Evolutionary conservation across 1,140 invertebrate species (phyloP), one percentile per base, ranked within the genome.

Genomic region (Brachionus calyciflorus): DNA sequence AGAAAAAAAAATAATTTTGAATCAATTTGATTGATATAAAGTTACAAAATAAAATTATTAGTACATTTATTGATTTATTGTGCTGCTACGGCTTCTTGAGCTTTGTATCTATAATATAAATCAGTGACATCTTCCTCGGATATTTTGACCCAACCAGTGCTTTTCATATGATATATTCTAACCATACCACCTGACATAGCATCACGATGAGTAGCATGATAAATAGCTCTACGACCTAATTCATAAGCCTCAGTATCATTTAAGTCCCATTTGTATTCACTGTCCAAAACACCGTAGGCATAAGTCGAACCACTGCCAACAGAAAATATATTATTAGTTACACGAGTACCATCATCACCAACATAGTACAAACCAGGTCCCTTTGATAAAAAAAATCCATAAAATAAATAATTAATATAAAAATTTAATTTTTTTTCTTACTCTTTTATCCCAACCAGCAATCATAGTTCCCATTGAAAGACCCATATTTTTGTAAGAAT

Each of bases 131-230:
- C 95, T 79, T 93, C 89, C 80, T 93, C 90, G 60, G 92, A 93
- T 83, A 98, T 93, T 81, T 91, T 90, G 17, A 91, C 88, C 94
- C 94, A 98, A 51, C 95, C 95, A 79, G 89, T 90, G 79, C 90
- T 86, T 80, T 91, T 95, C 86, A 98, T 91, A 84, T 96, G 93
- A 85, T 95, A 96, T n/a, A 96, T 93, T 91, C 48, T 37, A 30
- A 98, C 89, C 80, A 94, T 91, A 80, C 96, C 96, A 83, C 96
- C 96, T 80, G 93, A 96, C 85, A 91, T 94, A n/a, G 92, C 91
- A 88, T 99, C 97, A 82, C 96, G 89, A 84, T 93, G 91, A 4
- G 96, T 98, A 46, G 97, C 96, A 86, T 98, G 95, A 85, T 96
- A 98, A 85, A 99, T 99, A 0, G 96, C 89, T 68, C 94, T 88